Base-by-base conservation (phyloP, 2,797 vertebrate species). In the Selene dorsalis region DNA sequence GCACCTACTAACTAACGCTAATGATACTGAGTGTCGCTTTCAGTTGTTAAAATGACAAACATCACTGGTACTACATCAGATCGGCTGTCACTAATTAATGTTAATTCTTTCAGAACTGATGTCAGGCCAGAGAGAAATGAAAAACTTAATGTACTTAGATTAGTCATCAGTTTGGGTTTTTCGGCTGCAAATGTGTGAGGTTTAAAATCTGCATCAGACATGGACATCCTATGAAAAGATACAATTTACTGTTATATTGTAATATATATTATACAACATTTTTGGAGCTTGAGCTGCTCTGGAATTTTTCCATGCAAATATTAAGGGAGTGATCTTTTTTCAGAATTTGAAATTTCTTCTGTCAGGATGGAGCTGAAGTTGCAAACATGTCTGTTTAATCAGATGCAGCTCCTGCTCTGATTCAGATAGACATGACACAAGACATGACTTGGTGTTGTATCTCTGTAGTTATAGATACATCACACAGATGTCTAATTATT, bases 401-500 rank as follows among this genome's bases (percentile, higher is more conserved):
- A 58, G 62, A 35, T 20, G 18, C 22, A 13, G 39, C 24, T 64
- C 5, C 47, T 41, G 8, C 17, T 61, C 62, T 62, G 69, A 77
- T 59, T 64, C 71, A 65, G 28, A 68, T 26, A 13, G 12, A 47
- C 22, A 2, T 60, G 57, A 64, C 24, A 53, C 30, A 67, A 56
- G 38, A 70, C 26, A 47, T 38, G 53, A 61, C 72, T 57, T 48
- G 26, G 24, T 67, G 53, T 52, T 56, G 38, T 43, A 16, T 77
- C 24, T 32, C 32, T 55, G 12, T n/a, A 66, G 48, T 45, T 69
- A 22, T 14, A 59, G 20, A 47, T 41, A 16, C 39, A 26, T 61
- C 57, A 0, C 53, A 60, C 52, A 64, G 58, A 48, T 71, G 65
- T 43, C 68, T 70, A 67, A 80, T 80, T 71, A 77, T 85, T 74